Evolutionary conservation across 2,113 vertebrate species (phyloP).

Genomic region (Sceloporus tristichus): DNA sequence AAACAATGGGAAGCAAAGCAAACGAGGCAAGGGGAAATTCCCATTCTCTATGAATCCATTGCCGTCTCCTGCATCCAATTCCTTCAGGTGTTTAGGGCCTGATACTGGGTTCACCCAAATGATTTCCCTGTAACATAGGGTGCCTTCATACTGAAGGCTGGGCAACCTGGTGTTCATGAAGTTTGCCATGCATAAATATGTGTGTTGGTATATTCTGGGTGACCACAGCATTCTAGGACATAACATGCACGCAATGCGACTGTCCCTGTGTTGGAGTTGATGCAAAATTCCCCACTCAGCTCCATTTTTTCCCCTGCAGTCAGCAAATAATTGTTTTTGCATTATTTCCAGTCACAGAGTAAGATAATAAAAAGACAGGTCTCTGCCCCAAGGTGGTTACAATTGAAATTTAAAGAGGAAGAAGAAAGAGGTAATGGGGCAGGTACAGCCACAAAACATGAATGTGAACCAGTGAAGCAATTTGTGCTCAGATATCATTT

Average conservation of each 20-base stretch:
- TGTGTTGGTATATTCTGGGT: not conserved
- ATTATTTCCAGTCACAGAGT: not conserved
- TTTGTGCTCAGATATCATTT: not conserved
- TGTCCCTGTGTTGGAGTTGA: not conserved
- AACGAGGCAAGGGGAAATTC: not conserved
- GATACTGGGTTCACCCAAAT: not conserved
- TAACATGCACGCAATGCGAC: not conserved
- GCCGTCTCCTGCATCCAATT: not conserved
- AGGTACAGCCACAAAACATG: too few species aligned
- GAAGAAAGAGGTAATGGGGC: not conserved
- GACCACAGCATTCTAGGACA: not conserved
- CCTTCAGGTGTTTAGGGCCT: not conserved
- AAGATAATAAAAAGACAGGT: not conserved
- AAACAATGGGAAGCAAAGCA: constrained; percentile 1
- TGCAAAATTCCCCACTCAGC: not conserved
- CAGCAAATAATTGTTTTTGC: not conserved
- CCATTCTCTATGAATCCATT: not conserved
- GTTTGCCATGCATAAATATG: not conserved
- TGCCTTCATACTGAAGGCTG: not conserved
- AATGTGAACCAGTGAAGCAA: not conserved
- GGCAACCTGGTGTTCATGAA: not conserved
- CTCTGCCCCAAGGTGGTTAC: not conserved
- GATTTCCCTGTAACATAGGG: not conserved
- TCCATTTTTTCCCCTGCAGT: not conserved
- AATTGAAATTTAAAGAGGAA: not conserved